Evolutionary conservation across 2,797 vertebrate genomes (phyloP), one percentile per base, ranked within the genome.

Genomic region (Phoebastria nigripes): DNA sequence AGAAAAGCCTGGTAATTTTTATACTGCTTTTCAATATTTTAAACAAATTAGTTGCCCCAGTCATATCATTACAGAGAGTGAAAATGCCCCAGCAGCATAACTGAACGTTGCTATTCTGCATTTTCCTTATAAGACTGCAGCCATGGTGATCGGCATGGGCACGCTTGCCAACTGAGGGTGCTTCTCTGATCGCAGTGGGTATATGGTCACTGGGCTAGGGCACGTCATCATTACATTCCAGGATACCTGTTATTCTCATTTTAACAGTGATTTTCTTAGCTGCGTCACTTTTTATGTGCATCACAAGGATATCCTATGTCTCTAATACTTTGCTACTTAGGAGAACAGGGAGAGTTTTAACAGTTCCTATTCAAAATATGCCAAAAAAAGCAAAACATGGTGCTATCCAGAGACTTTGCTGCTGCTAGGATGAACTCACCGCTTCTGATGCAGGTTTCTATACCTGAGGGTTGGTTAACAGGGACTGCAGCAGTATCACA

Each of bases 141-240:
- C 28, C 0, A 0, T 15, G 4, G 25, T 81, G 69, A 11, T 51
- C 11, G 28, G 15, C 29, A 31, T 13, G 46, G 22, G 41, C 26
- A 5, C 1, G 2, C 42, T 65, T 83, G 54, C 6, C 74, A 59
- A 46, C 28, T 5, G 7, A 86, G n/a, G 24, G 31, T 46, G 22
- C 4, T 46, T 82, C 46, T 80, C 56, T 69, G 31, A 24, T 58
- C 3, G 0, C 62, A 41, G 24, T 31, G 46, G 7, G 8, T 62
- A 9, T 65, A 4, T 6, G 26, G 21, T 51, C 80, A 66, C 33
- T 18, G 15, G 21, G 22, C 44, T 55, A 82, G 33, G 56, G 17
- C 15, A 42, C 47, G 28, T 73, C 63, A 31, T 52, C 5, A 4
- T 25, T 39, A 24, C 33, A 31, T 66, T 55, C 66, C 81, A 79